phyloP scores from a whole-genome alignment of 2,888 invertebrate genomes.

The Drosophila niveifrons region DNA sequence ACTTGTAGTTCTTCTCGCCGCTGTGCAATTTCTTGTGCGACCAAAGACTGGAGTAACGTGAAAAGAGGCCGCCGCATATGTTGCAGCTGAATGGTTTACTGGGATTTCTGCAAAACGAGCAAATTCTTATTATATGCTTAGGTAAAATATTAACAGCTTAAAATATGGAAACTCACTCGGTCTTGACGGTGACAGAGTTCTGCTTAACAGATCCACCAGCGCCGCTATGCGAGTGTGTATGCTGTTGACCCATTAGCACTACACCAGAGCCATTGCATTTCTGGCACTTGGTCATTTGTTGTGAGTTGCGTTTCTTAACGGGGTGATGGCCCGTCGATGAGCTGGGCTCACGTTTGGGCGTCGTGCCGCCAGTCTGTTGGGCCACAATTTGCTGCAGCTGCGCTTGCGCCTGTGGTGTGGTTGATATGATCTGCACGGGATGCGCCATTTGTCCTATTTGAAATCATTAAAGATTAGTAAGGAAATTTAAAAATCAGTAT shows the following conservation, averaged over 20 bases:
- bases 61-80: constrained; percentile 93
- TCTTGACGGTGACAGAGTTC: constrained; percentile 74
- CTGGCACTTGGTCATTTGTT: constrained; percentile 93
- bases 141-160: not conserved
- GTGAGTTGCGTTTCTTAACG: constrained; percentile 93
- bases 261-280: constrained; percentile 96
- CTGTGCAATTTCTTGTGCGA: constrained; percentile 95
- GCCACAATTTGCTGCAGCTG: constrained; percentile 78
- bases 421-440: constrained; percentile 83
- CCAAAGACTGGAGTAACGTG: constrained; percentile 94
- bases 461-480: constrained; percentile 41
- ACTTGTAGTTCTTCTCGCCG: constrained; percentile 93
- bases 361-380: constrained; percentile 69
- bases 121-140: constrained; percentile 12
- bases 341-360: constrained; percentile 70
- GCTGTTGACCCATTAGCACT: constrained; percentile 86
- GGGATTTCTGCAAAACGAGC: constrained; percentile 86
- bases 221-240: constrained; percentile 55
- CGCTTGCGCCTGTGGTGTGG: constrained; percentile 76
- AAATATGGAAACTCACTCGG: constrained; percentile 79
- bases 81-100: constrained; percentile 94
- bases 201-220: constrained; percentile 72
- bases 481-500: not conserved
- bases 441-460: constrained; percentile 86
- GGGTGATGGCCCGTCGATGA: constrained; percentile 88